phyloP scores from a whole-genome alignment of 1,140 invertebrate genomes.

The Onthophagus taurus region DNA sequence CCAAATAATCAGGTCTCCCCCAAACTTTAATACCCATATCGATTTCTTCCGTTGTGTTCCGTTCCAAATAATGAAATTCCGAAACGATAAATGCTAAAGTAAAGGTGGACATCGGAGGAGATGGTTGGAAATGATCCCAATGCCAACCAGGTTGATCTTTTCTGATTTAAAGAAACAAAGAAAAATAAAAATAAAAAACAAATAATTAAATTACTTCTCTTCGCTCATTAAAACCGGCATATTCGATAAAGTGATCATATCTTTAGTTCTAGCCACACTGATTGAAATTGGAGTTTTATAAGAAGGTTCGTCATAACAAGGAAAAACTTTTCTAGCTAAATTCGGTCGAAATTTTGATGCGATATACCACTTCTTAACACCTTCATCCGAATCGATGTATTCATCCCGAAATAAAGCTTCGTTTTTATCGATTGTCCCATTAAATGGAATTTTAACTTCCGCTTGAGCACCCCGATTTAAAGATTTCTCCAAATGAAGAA shows the following conservation, averaged over 20 bases:
- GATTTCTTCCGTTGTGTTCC: constrained; percentile 25
- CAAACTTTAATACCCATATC: constrained; percentile 44
- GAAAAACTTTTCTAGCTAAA: constrained; percentile 76
- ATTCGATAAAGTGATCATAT: constrained; percentile 53
- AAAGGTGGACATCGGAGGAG: constrained; percentile 75
- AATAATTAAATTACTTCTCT: constrained; percentile 43
- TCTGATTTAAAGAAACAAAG: constrained; percentile 17
- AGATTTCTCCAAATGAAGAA: constrained; percentile 46
- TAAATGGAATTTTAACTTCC: constrained; percentile 47
- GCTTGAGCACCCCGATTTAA: constrained; percentile 41
- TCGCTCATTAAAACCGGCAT: constrained; percentile 46
- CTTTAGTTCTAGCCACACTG: constrained; percentile 49
- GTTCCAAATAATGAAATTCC: constrained; percentile 49
- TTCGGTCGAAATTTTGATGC: constrained; percentile 73
- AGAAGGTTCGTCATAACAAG: constrained; percentile 85
- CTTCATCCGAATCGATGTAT: constrained; percentile 42
- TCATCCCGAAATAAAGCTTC: constrained; percentile 53
- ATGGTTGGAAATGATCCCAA: constrained; percentile 59
- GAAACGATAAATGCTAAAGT: constrained; percentile 74
- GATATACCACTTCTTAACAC: constrained; percentile 44
- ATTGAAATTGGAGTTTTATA: constrained; percentile 67
- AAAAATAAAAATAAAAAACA: background rate
- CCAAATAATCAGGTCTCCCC: constrained; percentile 59
- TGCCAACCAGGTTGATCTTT: constrained; percentile 41
- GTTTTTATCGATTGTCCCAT: constrained; percentile 45